phyloP scores from a whole-genome alignment of 2,113 vertebrate species.

The Caretta caretta region DNA sequence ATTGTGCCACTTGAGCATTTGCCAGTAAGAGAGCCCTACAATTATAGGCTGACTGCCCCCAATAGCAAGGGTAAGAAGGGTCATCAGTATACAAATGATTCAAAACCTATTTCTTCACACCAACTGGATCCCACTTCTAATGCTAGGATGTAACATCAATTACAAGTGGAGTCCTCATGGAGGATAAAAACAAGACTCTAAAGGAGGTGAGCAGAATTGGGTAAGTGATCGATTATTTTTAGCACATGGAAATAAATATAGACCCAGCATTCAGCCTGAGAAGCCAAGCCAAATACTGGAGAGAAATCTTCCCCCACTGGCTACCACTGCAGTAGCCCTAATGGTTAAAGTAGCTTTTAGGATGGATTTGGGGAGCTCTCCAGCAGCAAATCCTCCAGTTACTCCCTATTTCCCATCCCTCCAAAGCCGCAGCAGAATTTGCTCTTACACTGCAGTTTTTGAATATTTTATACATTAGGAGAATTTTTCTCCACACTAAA shows the following conservation, averaged over 20 bases:
- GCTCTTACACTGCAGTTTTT: neutral
- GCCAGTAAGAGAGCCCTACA: constrained; percentile 36
- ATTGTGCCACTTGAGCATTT: neutral
- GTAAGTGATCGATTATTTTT: neutral
- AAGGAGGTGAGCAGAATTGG: neutral
- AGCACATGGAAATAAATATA: neutral
- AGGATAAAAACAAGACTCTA: neutral
- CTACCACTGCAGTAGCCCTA: too few species aligned
- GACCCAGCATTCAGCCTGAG: neutral
- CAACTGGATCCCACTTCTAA: constrained; percentile 12
- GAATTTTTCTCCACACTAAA: neutral
- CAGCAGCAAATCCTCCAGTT: neutral
- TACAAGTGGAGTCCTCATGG: constrained; percentile 1
- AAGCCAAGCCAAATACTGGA: neutral
- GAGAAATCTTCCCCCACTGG: neutral
- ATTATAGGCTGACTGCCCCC: constrained; percentile 41
- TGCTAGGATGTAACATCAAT: neutral
- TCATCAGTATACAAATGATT: constrained; percentile 24
- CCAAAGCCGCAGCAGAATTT: neutral
- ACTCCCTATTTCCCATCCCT: neutral
- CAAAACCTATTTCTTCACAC: neutral
- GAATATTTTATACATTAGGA: neutral
- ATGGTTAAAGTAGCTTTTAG: rapidly evolving
- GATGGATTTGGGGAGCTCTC: neutral
- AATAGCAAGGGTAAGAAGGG: constrained; percentile 54